A percentile compares a stretch with the other conserved stretches of the same genome.
Conservation (phyloP, 2,113 vertebrate species). For the Smithornis capensis region DNA sequence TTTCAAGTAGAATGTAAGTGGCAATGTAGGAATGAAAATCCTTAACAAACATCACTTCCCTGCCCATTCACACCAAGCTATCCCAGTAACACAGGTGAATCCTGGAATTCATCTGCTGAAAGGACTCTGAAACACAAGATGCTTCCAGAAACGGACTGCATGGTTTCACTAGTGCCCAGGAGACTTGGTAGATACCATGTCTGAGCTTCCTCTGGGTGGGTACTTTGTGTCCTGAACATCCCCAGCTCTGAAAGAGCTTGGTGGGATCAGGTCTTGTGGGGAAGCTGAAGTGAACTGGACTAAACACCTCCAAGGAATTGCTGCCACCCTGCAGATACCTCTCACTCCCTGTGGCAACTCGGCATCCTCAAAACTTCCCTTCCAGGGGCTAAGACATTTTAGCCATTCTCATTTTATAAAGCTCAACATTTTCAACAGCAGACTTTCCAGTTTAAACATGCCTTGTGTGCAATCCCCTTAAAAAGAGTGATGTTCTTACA, state of each 20-base stretch:
- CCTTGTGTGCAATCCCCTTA: background rate
- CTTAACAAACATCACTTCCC: background rate
- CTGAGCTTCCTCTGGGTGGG: background rate
- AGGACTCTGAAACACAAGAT: background rate
- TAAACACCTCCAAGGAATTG: background rate
- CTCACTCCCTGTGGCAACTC: background rate
- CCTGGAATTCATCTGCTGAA: background rate
- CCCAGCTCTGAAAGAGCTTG: background rate
- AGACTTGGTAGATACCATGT: fast-evolving
- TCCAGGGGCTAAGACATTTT: background rate
- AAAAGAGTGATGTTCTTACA: background rate
- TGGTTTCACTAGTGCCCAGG: background rate
- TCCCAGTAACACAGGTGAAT: background rate
- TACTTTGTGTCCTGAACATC: background rate
- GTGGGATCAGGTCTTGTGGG: fast-evolving
- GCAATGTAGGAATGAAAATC: background rate
- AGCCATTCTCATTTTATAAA: background rate
- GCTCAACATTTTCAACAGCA: background rate
- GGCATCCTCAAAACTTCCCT: background rate
- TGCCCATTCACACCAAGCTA: background rate
- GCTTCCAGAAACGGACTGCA: background rate
- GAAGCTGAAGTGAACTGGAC: background rate
- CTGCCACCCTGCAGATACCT: background rate
- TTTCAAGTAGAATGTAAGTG: background rate
- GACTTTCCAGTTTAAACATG: background rate